Evolutionary conservation across 2,888 invertebrate species (phyloP), one percentile per base, ranked within the genome.

Genomic region (Trachelus troglodyta): DNA sequence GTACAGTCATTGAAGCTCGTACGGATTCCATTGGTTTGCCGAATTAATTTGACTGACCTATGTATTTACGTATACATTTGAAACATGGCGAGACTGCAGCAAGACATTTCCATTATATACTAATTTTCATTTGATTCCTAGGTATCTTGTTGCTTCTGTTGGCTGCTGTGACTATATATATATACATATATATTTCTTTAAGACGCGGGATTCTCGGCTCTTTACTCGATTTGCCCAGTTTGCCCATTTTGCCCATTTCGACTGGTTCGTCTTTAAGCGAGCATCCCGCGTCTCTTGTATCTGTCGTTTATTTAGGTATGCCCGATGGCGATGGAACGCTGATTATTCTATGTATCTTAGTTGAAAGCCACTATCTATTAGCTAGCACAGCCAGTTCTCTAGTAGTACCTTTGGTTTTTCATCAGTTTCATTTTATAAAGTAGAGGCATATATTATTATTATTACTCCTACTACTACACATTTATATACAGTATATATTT

Each of bases 61-160:
- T 40, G 40, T 40, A 40, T 40, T 40, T 75, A 69, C 40, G 71
- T 77, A 75, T 40, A 34, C 35, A 76, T 75, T 75, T 76, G 23
- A 75, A 76, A 35, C 71, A 15, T 15, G 40, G 15, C 40, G 40
- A 40, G 15, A 40, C 40, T 40, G 40, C 40, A 40, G 15, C 40
- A 40, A 40, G 15, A 40, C 15, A 15, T 40, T 40, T 40, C 1
- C 40, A 40, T 4, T 40, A 4, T 15, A 40, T 40, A 75, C 78
- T 77, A 75, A 79, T 83, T 84, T 82, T 75, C 35, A 79, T 82
- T 84, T 84, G 69, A 69, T 81, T 85, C 78, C 80, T 85, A 85
- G 83, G 85, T 83, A 83, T 40, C 35, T 35, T 35, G 40, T 84
- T 83, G 87, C 87, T 88, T 88, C 83, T 87, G 81, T 86, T 86